Evolutionary conservation across 2,888 invertebrate species (phyloP), one percentile per base, ranked within the genome.

Genomic region (Diarsia rubi): DNA sequence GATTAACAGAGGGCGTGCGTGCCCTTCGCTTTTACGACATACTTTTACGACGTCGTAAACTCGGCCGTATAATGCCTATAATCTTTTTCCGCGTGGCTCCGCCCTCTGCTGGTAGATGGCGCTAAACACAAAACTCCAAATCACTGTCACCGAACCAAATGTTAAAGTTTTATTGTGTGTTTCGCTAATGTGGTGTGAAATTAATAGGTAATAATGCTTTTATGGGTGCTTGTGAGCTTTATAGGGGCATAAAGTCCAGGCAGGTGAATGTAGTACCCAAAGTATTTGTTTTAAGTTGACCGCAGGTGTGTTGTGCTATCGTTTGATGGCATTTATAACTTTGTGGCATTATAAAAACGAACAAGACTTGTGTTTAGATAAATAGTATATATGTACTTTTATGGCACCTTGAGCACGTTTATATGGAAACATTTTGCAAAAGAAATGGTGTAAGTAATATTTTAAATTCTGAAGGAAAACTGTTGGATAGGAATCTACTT

Each of bases 181-280:
- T 95, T 95, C 94, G 96, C 96, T 96, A 96, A 96, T 96, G 95
- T 94, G 95, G 95, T 96, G 96, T 96, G 95, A 96, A 96, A 96
- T 96, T 96, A 96, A 96, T 96, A 96, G 96, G 95, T 94, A 94
- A 95, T 96, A 96, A 96, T 95, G 93, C 94, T 92, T 96, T 96
- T 96, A 96, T 95, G 94, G 96, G 93, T 93, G 92, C 95, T 95
- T 94, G 92, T 93, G 91, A 90, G 91, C 91, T 96, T 96, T 96
- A 96, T 96, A 91, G 94, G 92, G 92, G 88, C 93, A 94, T 96
- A 95, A 96, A 95, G 90, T 91, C 87, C 89, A 91, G 91, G 90
- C 94, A 95, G 95, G 95, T 94, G 94, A 92, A 92, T 91, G 88
- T 89, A 91, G 92, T 91, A 89, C 87, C 87, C 86, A 86, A 87